Percentiles rank a stretch among this genome's conserved stretches.
These are phyloP conservation scores for Platycheirus albimanus DNA, from an alignment of 2,888 invertebrate species.

Conservation along the genomic window DNA sequence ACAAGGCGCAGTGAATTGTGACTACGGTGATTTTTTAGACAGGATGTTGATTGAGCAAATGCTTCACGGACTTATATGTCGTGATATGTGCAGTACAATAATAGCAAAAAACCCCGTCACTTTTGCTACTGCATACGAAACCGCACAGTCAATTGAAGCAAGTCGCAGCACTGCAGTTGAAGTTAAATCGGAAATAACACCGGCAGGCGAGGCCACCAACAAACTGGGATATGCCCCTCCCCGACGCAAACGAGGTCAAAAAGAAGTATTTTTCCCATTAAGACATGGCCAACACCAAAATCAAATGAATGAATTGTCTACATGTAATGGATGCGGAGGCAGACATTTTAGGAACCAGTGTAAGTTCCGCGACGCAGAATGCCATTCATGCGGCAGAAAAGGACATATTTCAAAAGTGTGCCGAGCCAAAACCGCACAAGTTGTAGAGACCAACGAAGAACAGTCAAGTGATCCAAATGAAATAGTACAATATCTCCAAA, in stretches of 20 bases:
- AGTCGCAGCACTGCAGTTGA: slow-evolving; percentile 1
- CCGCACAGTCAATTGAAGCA: slow-evolving; percentile 5
- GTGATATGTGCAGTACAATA: slow-evolving; percentile 24
- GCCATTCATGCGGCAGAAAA: slow-evolving; percentile 43
- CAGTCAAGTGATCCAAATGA: slow-evolving; percentile 7
- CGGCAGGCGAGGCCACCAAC: slow-evolving; percentile 4
- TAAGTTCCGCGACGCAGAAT: slow-evolving; percentile 47
- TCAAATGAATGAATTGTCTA: neutral
- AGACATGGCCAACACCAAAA: neutral
- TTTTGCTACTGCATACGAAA: slow-evolving; percentile 33
- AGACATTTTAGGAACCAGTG: slow-evolving; percentile 22
- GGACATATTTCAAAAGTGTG: slow-evolving; percentile 18
- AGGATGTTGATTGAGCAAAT: slow-evolving; percentile 38
- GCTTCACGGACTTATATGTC: slow-evolving; percentile 5
- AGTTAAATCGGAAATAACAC: neutral
- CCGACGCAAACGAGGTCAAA: neutral
- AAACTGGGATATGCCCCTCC: slow-evolving; percentile 6
- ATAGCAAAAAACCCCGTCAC: slow-evolving; percentile 27
- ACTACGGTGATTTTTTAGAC: slow-evolving; percentile 29
- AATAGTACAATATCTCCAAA: neutral
- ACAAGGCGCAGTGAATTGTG: slow-evolving; percentile 23
- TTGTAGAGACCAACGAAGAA: neutral
- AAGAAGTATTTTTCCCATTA: neutral
- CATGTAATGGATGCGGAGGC: slow-evolving; percentile 23
- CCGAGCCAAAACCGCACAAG: neutral